These are phyloP conservation scores for Pelecanoides urinatrix DNA, from an alignment of 2,113 vertebrate genomes.

Conservation along the genomic window DNA sequence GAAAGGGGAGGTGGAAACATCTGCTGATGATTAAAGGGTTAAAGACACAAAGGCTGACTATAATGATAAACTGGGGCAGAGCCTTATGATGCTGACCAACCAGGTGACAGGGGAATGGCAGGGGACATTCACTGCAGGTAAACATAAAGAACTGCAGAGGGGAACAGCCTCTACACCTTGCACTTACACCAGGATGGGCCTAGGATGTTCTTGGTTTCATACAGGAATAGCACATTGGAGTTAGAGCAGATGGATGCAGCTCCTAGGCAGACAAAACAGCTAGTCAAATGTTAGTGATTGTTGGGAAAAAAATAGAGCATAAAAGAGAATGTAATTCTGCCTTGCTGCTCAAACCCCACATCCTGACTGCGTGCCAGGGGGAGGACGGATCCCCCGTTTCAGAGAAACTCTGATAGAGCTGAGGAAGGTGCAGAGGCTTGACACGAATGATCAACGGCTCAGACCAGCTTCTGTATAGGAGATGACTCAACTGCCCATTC, in stretches of 20 bases:
- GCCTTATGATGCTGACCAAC: background rate
- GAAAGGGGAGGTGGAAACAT: background rate
- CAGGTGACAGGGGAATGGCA: background rate
- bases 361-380: background rate
- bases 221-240: background rate
- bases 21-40: background rate
- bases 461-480: background rate
- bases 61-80: background rate
- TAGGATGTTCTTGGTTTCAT: background rate
- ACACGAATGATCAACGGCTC: background rate
- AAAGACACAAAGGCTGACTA: background rate
- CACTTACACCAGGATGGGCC: background rate
- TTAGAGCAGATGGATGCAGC: background rate
- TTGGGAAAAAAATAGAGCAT: background rate
- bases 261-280: background rate
- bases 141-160: background rate
- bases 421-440: background rate
- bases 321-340: background rate
- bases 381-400: background rate
- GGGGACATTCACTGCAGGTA: background rate
- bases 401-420: background rate
- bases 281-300: background rate
- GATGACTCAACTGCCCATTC: background rate
- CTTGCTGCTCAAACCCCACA: background rate
- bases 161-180: background rate